phyloP scores from a whole-genome alignment of 2,797 vertebrate genomes.

The Anguilla anguilla region DNA sequence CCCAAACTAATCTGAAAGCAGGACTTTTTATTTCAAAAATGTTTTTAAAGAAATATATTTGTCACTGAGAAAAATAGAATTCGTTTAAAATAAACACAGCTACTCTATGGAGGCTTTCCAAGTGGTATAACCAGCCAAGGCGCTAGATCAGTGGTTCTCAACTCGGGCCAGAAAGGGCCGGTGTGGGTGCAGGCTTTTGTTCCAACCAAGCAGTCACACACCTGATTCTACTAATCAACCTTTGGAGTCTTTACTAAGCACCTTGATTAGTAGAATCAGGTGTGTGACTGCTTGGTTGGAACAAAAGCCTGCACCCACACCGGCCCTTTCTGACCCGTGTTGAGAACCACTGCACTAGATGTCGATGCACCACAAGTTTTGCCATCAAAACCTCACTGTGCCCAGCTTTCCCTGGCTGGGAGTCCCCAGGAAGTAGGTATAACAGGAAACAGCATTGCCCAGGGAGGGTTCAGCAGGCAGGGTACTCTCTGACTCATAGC shows the following conservation, averaged over 20 bases:
- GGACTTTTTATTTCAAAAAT: not conserved
- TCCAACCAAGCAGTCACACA: no score
- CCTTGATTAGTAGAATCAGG: no score
- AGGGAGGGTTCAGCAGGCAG: not conserved
- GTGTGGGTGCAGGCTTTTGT: no score
- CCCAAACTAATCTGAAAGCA: not conserved
- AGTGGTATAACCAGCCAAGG: not conserved
- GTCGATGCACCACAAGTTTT: not conserved
- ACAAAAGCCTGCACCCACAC: no score
- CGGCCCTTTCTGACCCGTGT: no score
- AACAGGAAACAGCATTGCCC: not conserved
- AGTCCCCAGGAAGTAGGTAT: not conserved
- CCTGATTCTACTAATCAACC: no score
- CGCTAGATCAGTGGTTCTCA: no score
- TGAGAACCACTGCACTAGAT: not conserved
- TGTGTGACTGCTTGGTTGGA: no score
- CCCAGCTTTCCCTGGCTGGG: not conserved
- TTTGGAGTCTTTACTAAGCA: no score
- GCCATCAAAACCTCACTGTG: not conserved
- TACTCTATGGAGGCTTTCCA: not conserved
- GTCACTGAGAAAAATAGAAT: not conserved
- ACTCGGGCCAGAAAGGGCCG: no score
- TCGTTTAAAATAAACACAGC: not conserved
- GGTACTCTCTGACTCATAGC: not conserved
- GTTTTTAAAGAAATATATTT: no score